phyloP scores from a whole-genome alignment of 2,113 vertebrate species.

The Empidonax traillii region DNA sequence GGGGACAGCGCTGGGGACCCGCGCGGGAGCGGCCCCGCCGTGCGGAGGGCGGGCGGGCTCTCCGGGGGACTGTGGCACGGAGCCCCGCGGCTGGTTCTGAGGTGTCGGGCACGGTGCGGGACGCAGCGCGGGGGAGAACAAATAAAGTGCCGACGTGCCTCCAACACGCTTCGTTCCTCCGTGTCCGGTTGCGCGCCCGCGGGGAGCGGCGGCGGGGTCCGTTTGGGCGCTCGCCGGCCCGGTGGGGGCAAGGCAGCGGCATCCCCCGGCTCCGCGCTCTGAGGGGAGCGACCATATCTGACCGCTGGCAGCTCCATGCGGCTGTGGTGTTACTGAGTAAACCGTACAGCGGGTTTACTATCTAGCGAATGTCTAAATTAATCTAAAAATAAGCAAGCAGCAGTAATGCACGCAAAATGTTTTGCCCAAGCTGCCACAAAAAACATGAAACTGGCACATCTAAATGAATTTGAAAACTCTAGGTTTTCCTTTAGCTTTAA shows the following conservation, averaged over 20 bases:
- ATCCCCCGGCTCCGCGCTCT: not conserved
- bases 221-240: not conserved
- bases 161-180: not conserved
- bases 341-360: fast-evolving
- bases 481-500: not conserved
- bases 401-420: fast-evolving
- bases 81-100: not conserved
- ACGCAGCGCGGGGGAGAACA: not conserved
- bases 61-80: fast-evolving
- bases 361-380: not conserved
- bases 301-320: not conserved
- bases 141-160: not conserved
- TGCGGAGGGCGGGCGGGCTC: not conserved
- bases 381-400: not conserved
- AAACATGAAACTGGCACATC: fast-evolving
- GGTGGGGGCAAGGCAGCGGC: not conserved
- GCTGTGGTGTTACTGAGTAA: not conserved
- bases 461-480: not conserved
- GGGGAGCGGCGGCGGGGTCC: not conserved
- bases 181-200: not conserved
- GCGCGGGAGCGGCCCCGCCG: not conserved
- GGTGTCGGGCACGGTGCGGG: not conserved
- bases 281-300: not conserved
- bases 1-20: not conserved
- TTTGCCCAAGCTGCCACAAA: not conserved